These are phyloP conservation scores for Miichthys miiuy DNA, from an alignment of 2,797 vertebrate genomes.

Conservation along the genomic window DNA sequence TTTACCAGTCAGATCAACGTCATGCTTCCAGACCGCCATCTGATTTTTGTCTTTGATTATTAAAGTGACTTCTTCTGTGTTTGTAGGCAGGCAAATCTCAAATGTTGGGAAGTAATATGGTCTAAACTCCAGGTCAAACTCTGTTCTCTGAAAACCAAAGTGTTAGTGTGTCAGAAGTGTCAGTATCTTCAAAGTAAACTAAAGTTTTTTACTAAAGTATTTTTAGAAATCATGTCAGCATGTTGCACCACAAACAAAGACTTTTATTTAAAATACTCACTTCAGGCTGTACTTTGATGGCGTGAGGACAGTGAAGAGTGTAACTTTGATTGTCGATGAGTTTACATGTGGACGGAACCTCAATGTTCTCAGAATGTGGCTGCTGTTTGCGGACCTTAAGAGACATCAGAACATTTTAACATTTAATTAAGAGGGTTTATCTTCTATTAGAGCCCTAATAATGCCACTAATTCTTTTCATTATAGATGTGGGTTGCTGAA, in stretches of 20 bases:
- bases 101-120: conserved; percentile 32
- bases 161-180: background rate
- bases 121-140: conserved; percentile 22
- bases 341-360: conserved; percentile 15
- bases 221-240: background rate
- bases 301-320: conserved; percentile 17
- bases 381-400: background rate
- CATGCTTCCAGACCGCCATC: conserved; percentile 11
- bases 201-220: too few species aligned
- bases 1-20: conserved; percentile 32
- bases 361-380: conserved; percentile 1
- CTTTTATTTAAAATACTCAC: conserved; percentile 15
- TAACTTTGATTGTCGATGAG: conserved; percentile 26
- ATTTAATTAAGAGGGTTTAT: background rate
- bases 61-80: background rate
- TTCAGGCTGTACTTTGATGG: conserved; percentile 20
- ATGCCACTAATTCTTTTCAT: background rate
- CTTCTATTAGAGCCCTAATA: too few species aligned
- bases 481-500: background rate
- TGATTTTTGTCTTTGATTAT: background rate
- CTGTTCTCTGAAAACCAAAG: conserved; percentile 27
- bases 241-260: background rate
- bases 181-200: background rate
- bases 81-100: conserved; percentile 4
- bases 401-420: background rate